Evolutionary conservation across 1,140 invertebrate genomes (phyloP), one percentile per base, ranked within the genome.

Genomic region (Drosophila persimilis): DNA sequence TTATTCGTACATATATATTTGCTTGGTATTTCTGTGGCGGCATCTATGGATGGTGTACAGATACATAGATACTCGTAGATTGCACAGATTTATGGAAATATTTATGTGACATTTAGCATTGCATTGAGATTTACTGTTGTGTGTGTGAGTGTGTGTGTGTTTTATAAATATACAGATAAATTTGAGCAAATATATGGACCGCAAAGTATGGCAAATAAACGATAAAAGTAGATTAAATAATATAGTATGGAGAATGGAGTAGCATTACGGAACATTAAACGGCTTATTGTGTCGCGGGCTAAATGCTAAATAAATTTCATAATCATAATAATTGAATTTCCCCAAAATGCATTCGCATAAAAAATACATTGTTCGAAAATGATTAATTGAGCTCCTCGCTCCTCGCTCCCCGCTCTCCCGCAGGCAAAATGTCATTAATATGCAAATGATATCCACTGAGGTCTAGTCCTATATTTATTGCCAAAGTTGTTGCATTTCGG

Each of bases 121-220:
- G 29, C 47, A 60, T 59, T 62, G 64, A 75, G 57, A 61, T 54
- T 35, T 55, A 11, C 2, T 39, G 31, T 24, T 22, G 43, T 46
- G 56, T 65, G 39, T 54, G 57, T 20, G 13, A 17, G 52, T 26
- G 3, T 26, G 24, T 26, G 3, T 24, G 43, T 47, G 54, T 53
- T 50, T 58, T 59, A 66, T 73, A 57, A 58, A 73, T 73, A 73
- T 60, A 63, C 44, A 45, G 71, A 52, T 70, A 61, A 69, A 47
- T 56, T 73, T 56, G 67, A 80, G 66, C 73, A 75, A 74, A 67
- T 75, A 62, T 58, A 71, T 47, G 59, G 80, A 66, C 46, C 77
- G 53, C 53, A 63, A 74, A 86, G 81, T 52, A 77, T 85, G 77
- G 73, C 81, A 63, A 77, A 70, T 55, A 66, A 66, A 57, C 20